A percentile compares a stretch with the other conserved stretches of the same genome.
Evolutionary conservation across 2,888 invertebrate genomes (phyloP).

Genomic region (Leucoma salicis): DNA sequence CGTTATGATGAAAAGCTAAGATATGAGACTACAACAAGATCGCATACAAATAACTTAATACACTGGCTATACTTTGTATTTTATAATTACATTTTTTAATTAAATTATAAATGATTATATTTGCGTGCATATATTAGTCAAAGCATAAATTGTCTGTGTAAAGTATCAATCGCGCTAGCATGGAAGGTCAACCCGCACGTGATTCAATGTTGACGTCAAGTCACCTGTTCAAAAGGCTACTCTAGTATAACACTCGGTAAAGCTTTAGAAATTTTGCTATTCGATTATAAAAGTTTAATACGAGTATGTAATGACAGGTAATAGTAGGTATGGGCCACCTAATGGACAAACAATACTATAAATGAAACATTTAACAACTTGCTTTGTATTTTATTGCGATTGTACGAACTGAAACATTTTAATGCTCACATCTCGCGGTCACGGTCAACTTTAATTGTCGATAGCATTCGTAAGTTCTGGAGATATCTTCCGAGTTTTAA

Average conservation of each 20-base stretch:
- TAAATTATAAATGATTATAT: too few species aligned
- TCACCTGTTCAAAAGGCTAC: constrained; percentile 39
- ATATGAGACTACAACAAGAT: too few species aligned
- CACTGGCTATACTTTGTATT: too few species aligned
- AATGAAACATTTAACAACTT: too few species aligned
- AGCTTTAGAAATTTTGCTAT: neutral
- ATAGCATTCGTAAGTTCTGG: constrained; percentile 16
- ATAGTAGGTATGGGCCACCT: too few species aligned
- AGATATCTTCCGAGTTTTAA: neutral
- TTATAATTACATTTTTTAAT: too few species aligned
- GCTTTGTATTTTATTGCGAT: constrained; percentile 1
- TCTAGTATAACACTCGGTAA: constrained; percentile 21
- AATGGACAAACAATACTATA: too few species aligned
- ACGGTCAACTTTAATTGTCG: constrained; percentile 27
- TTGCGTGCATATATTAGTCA: neutral
- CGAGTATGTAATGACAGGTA: too few species aligned
- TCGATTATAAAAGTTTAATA: neutral
- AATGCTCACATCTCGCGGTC: constrained; percentile 20
- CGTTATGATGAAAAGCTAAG: too few species aligned
- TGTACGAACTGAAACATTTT: constrained; percentile 6
- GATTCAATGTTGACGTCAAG: constrained; percentile 51
- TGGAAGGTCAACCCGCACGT: constrained; percentile 54
- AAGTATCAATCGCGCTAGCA: constrained; percentile 8
- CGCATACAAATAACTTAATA: too few species aligned
- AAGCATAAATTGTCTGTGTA: too few species aligned